Percentiles rank a stretch among this genome's conserved stretches.
These are phyloP conservation scores for Apostichopus leukothele DNA, from an alignment of 53 echinoderm and acorn worm species.

Conservation along the genomic window DNA sequence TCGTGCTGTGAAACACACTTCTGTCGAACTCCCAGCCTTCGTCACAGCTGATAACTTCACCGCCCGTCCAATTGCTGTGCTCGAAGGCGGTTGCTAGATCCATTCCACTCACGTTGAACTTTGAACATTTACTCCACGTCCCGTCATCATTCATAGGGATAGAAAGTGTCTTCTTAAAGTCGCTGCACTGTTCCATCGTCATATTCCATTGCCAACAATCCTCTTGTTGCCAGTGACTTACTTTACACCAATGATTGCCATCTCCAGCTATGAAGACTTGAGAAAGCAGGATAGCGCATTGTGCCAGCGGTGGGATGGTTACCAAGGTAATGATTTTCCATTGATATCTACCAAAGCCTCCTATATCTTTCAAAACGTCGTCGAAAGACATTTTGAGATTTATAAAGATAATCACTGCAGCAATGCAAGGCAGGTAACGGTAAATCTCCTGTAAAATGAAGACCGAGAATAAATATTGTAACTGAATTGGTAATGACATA, in stretches of 20 bases:
- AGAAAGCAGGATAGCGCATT: background rate
- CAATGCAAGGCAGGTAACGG: too few relatives aligned
- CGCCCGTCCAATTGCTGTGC: background rate
- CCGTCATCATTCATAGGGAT: background rate
- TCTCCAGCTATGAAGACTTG: constrained; percentile 23
- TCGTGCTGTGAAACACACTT: constrained; percentile 12
- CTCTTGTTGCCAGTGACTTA: background rate
- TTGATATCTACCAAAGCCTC: constrained; percentile 18
- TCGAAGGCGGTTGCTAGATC: background rate
- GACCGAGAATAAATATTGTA: too few relatives aligned
- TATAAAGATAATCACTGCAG: too few relatives aligned
- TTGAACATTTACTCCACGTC: background rate
- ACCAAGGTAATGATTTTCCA: background rate
- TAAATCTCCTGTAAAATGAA: too few relatives aligned
- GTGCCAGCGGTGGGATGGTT: background rate
- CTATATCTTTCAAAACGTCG: constrained; percentile 12
- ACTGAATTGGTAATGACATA: too few relatives aligned
- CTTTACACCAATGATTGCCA: constrained; percentile 21
- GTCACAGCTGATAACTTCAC: constrained; percentile 9
- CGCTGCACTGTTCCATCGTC: background rate
- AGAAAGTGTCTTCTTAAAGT: constrained; percentile 7
- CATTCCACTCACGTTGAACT: background rate
- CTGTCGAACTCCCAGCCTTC: constrained; percentile 31
- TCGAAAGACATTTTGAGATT: constrained; percentile 7
- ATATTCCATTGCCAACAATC: constrained; percentile 16